Evolutionary conservation across 2,797 vertebrate genomes (phyloP).

Genomic region (Hafferia zeledoni): DNA sequence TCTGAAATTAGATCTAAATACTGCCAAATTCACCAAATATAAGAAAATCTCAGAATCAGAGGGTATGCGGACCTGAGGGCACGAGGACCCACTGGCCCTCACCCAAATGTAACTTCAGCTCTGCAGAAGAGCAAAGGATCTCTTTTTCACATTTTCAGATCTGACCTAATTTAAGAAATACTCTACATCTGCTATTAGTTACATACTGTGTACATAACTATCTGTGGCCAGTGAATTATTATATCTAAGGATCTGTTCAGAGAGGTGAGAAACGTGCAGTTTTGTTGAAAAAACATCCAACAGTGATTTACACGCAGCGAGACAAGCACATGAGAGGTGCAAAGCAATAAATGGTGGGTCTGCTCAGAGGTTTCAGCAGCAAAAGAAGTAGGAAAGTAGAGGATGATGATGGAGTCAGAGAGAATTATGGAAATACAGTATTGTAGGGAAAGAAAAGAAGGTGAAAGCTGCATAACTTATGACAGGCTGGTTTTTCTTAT

Average conservation of each 20-base stretch:
- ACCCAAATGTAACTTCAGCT: not conserved
- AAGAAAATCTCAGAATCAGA: not conserved
- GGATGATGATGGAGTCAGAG: not conserved
- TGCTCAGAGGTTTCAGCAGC: not conserved
- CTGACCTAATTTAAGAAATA: not conserved
- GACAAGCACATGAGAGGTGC: not conserved
- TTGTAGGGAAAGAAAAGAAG: not conserved
- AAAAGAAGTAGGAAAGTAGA: not conserved
- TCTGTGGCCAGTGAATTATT: not conserved
- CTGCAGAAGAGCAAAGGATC: not conserved
- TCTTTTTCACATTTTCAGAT: not conserved
- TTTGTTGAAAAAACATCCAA: not conserved
- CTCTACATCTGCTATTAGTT: not conserved
- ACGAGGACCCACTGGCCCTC: not conserved
- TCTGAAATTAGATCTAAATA: slow-evolving; percentile 6
- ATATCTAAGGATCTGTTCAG: not conserved
- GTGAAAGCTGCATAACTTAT: not conserved
- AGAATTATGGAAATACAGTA: not conserved
- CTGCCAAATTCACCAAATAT: not conserved
- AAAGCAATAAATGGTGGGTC: not conserved
- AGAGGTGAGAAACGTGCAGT: not conserved
- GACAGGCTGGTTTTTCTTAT: rapidly evolving
- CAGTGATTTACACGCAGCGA: not conserved
- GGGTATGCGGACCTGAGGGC: not conserved
- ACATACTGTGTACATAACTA: not conserved